Conservation (phyloP, 1,140 invertebrate genomes). For the Pinna nobilis region DNA sequence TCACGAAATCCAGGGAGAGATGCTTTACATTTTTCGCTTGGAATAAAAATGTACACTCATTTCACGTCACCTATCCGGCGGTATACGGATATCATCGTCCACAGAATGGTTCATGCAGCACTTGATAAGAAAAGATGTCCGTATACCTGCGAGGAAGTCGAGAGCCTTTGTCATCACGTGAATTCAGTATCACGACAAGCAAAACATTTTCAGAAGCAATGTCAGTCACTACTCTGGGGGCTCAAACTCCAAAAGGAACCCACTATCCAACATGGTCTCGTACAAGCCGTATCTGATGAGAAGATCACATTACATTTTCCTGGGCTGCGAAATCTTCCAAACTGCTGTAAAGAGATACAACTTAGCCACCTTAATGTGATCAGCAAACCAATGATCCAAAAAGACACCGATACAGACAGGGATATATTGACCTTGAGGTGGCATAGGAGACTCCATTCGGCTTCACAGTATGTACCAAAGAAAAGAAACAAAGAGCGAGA, state of each 20-base stretch:
- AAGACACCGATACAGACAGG: conserved; percentile 6
- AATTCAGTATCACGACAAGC: conserved; percentile 36
- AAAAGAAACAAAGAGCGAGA: neutral
- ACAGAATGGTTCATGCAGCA: conserved; percentile 48
- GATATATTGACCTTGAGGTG: conserved; percentile 5
- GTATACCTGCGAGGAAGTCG: conserved; percentile 43
- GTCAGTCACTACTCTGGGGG: conserved; percentile 8
- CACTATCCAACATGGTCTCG: conserved; percentile 1
- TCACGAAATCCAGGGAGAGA: neutral
- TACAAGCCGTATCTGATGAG: conserved; percentile 36
- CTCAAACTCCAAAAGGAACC: conserved; percentile 16
- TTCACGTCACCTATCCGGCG: conserved; percentile 74
- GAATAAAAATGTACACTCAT: conserved; percentile 63
- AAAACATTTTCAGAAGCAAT: conserved; percentile 41
- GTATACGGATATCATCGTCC: conserved; percentile 71
- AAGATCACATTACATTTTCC: conserved; percentile 19
- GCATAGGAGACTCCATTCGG: conserved; percentile 32
- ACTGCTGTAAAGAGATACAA: conserved; percentile 9
- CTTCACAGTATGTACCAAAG: conserved; percentile 8
- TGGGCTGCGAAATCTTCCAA: conserved; percentile 24
- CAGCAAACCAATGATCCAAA: conserved; percentile 19
- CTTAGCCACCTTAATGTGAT: conserved; percentile 23
- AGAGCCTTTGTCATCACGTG: conserved; percentile 33
- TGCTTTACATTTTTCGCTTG: conserved; percentile 43
- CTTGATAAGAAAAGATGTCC: conserved; percentile 26